Evolutionary conservation across 2,888 invertebrate genomes (phyloP).

Genomic region (Apodemia hepburni): DNA sequence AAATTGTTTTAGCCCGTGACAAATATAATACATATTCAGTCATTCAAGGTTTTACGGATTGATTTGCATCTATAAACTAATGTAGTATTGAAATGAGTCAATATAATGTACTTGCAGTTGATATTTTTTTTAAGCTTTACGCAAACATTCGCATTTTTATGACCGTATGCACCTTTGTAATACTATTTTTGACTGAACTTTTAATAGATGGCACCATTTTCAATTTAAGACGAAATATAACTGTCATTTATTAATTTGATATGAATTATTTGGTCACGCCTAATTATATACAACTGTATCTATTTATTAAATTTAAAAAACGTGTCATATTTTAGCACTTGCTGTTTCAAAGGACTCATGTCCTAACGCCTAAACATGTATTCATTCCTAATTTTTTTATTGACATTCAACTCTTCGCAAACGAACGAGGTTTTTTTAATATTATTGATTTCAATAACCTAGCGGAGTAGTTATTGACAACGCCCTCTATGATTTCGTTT

Average conservation of each 20-base stretch:
- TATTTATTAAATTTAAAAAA: too few relatives aligned
- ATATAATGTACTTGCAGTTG: constrained; percentile 5
- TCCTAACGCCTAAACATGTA: neutral
- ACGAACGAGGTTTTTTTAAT: neutral
- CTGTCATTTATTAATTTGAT: neutral
- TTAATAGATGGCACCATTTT: constrained; percentile 16
- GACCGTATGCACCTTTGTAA: neutral
- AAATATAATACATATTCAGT: neutral
- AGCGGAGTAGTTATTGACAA: neutral
- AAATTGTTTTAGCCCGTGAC: neutral
- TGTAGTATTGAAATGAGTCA: neutral
- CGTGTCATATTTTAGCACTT: neutral
- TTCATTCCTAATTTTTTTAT: neutral
- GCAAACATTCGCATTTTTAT: constrained; percentile 17
- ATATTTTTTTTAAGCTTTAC: constrained; percentile 6
- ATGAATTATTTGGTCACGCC: neutral
- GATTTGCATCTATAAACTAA: neutral
- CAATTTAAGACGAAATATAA: neutral
- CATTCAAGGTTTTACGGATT: neutral
- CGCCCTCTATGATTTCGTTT: neutral
- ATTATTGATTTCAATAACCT: neutral
- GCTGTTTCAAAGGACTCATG: neutral
- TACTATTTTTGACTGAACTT: neutral
- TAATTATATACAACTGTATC: neutral
- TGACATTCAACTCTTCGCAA: neutral